phyloP scores from a whole-genome alignment of 2,797 vertebrate genomes.

The Crenuchus spilurus region DNA sequence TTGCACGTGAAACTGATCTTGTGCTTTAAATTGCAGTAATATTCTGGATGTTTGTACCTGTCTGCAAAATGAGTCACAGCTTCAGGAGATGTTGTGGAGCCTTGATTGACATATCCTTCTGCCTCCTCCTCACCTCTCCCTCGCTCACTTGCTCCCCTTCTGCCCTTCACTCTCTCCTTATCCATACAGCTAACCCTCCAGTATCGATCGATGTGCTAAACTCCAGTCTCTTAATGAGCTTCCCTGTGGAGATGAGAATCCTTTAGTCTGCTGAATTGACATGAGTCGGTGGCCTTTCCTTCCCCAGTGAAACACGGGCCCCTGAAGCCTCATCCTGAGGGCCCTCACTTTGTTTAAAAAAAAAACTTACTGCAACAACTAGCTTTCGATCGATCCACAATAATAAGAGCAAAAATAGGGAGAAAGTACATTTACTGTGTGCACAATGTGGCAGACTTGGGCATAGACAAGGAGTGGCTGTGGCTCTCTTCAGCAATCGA shows the following conservation, averaged over 20 bases:
- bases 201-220: conserved; percentile 28
- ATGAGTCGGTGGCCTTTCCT: not conserved
- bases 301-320: not conserved
- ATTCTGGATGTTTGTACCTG: not conserved
- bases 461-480: not conserved
- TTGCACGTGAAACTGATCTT: too few relatives aligned
- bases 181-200: conserved; percentile 10
- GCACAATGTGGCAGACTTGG: not conserved
- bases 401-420: not conserved
- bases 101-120: not conserved
- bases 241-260: conserved; percentile 36
- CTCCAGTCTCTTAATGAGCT: conserved; percentile 33
- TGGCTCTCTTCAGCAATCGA: not conserved
- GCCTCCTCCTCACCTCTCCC: not conserved
- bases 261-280: conserved; percentile 25
- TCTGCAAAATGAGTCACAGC: conserved; percentile 10
- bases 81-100: conserved; percentile 10
- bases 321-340: too few relatives aligned
- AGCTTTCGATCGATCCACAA: not conserved
- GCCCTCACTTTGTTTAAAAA: too few relatives aligned
- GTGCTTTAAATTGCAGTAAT: too few relatives aligned
- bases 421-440: not conserved
- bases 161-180: not conserved
- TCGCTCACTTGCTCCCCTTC: not conserved
- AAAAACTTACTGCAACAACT: not conserved